These are phyloP conservation scores for Sebastes taczanowskii DNA, from an alignment of 2,797 vertebrate species.

Conservation along the genomic window DNA sequence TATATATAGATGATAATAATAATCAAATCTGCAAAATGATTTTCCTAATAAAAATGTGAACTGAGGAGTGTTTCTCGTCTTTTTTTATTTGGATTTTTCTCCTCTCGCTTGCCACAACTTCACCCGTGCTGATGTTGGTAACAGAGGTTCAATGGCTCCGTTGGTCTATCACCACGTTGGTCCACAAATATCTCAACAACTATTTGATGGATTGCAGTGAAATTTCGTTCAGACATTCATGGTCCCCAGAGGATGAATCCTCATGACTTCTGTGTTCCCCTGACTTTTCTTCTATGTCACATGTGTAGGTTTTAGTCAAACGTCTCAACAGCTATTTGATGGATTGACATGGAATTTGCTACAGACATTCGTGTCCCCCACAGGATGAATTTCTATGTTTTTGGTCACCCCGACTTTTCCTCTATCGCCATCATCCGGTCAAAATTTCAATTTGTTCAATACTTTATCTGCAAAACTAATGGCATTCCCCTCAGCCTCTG, in stretches of 20 bases:
- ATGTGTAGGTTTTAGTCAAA: background rate
- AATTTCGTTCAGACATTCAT: background rate
- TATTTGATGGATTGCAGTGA: background rate
- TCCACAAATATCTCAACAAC: background rate
- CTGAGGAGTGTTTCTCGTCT: constrained; percentile 36
- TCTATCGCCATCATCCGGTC: background rate
- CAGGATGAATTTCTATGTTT: background rate
- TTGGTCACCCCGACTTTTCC: background rate
- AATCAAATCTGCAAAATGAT: constrained; percentile 83
- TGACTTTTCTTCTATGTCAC: background rate
- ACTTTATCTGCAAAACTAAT: background rate
- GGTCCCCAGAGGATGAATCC: background rate
- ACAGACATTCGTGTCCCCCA: background rate
- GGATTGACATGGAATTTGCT: background rate
- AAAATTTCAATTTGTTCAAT: background rate
- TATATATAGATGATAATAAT: constrained; percentile 65
- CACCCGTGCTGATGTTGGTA: background rate
- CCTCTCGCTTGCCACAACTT: background rate
- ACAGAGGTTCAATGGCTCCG: background rate
- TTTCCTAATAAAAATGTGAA: constrained; percentile 85
- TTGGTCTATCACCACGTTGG: background rate
- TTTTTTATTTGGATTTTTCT: background rate
- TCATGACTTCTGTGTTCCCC: background rate
- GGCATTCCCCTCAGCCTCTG: background rate
- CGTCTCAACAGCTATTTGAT: background rate